Evolutionary conservation across 2,113 vertebrate genomes (phyloP).

Genomic region (Montifringilla adamsi): DNA sequence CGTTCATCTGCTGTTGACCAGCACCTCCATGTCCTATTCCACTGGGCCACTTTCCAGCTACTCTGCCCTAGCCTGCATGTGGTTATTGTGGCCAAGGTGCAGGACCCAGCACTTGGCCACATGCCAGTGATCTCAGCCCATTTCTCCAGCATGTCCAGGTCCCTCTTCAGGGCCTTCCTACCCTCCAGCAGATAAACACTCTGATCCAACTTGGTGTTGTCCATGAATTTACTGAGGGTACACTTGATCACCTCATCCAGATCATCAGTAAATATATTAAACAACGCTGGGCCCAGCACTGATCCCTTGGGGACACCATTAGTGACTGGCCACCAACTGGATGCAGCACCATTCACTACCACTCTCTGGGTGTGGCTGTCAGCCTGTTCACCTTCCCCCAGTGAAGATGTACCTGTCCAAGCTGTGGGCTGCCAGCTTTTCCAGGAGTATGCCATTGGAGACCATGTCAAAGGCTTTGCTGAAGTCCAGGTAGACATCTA

Average conservation of each 20-base stretch:
- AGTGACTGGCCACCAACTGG: neutral
- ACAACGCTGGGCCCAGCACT: neutral
- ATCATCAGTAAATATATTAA: neutral
- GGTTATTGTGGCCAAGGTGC: neutral
- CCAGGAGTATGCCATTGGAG: neutral
- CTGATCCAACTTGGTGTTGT: too few species aligned
- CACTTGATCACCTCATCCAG: neutral
- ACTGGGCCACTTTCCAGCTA: neutral
- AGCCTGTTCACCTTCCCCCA: neutral
- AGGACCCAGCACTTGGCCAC: neutral
- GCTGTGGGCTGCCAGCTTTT: neutral
- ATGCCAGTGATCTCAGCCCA: neutral
- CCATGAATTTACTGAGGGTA: neutral
- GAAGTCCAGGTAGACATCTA: neutral
- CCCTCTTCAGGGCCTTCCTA: neutral
- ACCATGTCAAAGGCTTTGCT: neutral
- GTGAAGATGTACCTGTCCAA: neutral
- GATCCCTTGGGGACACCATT: neutral
- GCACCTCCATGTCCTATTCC: neutral
- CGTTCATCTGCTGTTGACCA: neutral
- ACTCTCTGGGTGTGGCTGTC: neutral
- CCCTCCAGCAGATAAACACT: neutral
- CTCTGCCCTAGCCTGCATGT: neutral
- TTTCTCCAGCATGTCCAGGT: neutral
- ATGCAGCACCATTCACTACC: neutral